phyloP scores from a whole-genome alignment of 2,113 vertebrate genomes.

The Gulo gulo region DNA sequence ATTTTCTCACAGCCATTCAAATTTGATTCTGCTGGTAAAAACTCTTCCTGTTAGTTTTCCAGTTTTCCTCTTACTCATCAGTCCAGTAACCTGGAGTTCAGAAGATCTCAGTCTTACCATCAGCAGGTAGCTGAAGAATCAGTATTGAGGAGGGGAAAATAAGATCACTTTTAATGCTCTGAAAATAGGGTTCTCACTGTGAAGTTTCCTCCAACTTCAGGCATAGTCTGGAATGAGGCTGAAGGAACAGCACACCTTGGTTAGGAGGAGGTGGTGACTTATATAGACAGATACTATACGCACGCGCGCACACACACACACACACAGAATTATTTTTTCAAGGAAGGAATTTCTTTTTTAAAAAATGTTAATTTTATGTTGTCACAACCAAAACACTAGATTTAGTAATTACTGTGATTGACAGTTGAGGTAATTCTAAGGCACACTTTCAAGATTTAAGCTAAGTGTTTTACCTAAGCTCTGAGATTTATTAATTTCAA shows the following conservation, averaged over 20 bases:
- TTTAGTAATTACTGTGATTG: background rate
- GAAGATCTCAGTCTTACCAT: background rate
- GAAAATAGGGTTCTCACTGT: background rate
- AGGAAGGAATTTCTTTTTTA: background rate
- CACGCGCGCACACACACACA: background rate
- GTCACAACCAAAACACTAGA: background rate
- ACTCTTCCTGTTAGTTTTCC: background rate
- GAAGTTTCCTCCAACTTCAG: background rate
- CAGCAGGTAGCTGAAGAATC: background rate
- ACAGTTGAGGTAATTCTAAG: background rate
- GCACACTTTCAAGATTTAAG: background rate
- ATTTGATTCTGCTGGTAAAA: background rate
- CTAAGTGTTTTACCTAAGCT: background rate
- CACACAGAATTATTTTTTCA: background rate
- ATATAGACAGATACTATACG: background rate
- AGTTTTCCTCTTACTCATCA: background rate
- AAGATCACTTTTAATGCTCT: background rate
- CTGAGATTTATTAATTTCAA: conserved; percentile 3
- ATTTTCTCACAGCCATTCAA: background rate
- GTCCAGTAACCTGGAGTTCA: background rate
- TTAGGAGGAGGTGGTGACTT: background rate
- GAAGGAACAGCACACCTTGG: background rate
- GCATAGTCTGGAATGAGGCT: background rate
- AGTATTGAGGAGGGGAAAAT: background rate
- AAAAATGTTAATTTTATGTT: background rate